phyloP scores from a whole-genome alignment of 1,140 invertebrate species.

The Drosophila pseudoananassae region DNA sequence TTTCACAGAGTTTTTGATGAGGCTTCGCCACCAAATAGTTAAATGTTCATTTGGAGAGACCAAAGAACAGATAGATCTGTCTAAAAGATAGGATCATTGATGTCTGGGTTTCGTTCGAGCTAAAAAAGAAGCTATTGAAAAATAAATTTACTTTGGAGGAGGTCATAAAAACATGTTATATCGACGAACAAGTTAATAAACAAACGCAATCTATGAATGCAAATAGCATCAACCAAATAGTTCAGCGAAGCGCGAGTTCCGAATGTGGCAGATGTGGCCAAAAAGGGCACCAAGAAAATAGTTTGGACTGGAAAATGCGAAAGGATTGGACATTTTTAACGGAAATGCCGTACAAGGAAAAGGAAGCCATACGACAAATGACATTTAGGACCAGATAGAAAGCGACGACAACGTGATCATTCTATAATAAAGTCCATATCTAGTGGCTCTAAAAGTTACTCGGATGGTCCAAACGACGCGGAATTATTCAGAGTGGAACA shows the following conservation, averaged over 20 bases:
- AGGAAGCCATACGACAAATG: background rate
- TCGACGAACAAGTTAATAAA: too few relatives aligned
- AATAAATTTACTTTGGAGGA: too few relatives aligned
- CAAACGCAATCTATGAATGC: conserved; percentile 2
- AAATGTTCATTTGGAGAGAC: conserved; percentile 11
- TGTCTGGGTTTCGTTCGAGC: background rate
- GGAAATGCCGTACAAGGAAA: conserved; percentile 1
- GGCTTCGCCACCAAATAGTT: conserved; percentile 3
- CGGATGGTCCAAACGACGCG: background rate
- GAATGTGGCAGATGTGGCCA: conserved; percentile 4
- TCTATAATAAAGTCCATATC: background rate
- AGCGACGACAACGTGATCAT: conserved; percentile 1
- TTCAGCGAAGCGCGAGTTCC: conserved; percentile 3
- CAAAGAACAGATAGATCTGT: conserved; percentile 12
- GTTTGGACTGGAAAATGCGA: background rate
- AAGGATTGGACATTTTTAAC: conserved; percentile 1
- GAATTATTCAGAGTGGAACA: background rate
- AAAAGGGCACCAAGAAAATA: conserved; percentile 6
- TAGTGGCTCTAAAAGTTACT: too few relatives aligned
- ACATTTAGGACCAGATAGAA: background rate
- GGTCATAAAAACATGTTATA: too few relatives aligned
- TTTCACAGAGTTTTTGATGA: conserved; percentile 12
- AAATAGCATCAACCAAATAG: conserved; percentile 7
- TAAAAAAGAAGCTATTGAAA: too few relatives aligned
- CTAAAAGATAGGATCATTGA: conserved; percentile 5